Evolutionary conservation across 2,888 invertebrate genomes (phyloP).

Genomic region (Mamestra brassicae): DNA sequence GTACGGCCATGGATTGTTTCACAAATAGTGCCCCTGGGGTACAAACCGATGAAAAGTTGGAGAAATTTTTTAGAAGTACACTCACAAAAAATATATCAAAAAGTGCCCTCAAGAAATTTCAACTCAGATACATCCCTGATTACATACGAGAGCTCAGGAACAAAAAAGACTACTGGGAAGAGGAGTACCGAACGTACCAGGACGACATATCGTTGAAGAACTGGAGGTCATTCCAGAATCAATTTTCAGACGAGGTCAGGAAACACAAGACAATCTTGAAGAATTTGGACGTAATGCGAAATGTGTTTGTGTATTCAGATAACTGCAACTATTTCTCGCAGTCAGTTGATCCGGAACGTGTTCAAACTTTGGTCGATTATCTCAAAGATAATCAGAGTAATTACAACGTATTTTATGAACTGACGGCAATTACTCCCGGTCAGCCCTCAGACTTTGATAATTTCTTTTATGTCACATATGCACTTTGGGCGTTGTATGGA

Average conservation of each 20-base stretch:
- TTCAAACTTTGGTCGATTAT: background rate
- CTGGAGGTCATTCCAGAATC: background rate
- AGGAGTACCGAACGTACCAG: background rate
- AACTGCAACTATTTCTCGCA: background rate
- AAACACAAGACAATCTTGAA: slow-evolving; percentile 9
- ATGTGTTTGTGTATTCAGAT: background rate
- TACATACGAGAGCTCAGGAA: background rate
- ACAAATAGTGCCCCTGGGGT: too few relatives aligned
- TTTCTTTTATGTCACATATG: background rate
- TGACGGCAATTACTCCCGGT: background rate
- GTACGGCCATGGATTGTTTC: background rate
- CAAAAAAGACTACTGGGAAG: background rate
- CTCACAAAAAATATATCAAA: background rate
- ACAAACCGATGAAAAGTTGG: background rate
- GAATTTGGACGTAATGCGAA: background rate
- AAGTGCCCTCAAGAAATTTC: background rate
- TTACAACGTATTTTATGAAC: background rate
- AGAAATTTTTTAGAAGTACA: background rate
- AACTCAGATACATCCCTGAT: slow-evolving; percentile 9
- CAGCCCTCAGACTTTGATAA: background rate
- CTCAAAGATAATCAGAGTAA: background rate
- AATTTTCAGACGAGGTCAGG: background rate
- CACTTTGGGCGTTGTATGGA: background rate
- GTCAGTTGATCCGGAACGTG: background rate
- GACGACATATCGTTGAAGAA: background rate